Conservation (phyloP, 2,888 invertebrate species). For the Euproctis similis region DNA sequence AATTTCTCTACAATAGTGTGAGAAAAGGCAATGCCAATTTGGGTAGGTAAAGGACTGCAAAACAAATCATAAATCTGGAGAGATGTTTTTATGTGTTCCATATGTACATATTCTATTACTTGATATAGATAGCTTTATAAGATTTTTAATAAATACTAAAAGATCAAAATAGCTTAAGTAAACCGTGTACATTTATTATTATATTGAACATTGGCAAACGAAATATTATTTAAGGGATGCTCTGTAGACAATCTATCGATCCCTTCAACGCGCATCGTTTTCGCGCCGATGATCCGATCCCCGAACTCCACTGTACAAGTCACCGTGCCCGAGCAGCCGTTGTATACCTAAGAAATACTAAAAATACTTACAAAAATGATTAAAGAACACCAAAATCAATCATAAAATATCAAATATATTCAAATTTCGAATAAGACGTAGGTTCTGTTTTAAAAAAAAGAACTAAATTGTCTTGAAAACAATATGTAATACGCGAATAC, state of each 20-base stretch:
- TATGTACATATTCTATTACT: no score
- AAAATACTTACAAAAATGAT: constrained; percentile 44
- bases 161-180: no score
- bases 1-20: no score
- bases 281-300: constrained; percentile 34
- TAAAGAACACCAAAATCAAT: constrained; percentile 32
- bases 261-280: constrained; percentile 47
- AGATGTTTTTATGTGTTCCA: no score
- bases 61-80: no score
- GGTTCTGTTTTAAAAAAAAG: constrained; percentile 14
- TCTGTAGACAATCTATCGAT: constrained; percentile 48
- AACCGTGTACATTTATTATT: no score
- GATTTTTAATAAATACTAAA: no score
- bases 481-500: constrained; percentile 19
- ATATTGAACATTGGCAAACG: no score
- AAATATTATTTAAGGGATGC: no score
- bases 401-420: constrained; percentile 17
- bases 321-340: constrained; percentile 48
- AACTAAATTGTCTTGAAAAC: constrained; percentile 7
- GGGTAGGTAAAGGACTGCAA: no score
- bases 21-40: no score
- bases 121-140: no score
- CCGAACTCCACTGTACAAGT: constrained; percentile 23
- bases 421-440: constrained; percentile 18
- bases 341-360: constrained; percentile 38